phyloP scores from a whole-genome alignment of 2,113 vertebrate genomes.

The Eublepharis macularius region DNA sequence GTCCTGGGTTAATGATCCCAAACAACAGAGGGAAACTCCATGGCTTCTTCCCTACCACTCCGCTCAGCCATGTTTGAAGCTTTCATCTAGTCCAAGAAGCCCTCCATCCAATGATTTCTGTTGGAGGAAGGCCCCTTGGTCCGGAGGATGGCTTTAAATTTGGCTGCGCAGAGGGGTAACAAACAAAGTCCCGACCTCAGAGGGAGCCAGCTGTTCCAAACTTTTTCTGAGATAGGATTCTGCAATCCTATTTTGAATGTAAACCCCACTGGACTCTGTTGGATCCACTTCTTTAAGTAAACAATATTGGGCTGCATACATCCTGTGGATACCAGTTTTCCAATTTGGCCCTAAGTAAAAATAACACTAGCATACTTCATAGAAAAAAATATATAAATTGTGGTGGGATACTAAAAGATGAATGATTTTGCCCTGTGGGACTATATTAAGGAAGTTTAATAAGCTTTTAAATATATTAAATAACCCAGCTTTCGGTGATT shows the following conservation, averaged over 20 bases:
- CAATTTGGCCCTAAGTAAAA: constrained; percentile 23
- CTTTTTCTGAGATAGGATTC: background rate
- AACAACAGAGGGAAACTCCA: no score
- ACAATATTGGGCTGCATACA: background rate
- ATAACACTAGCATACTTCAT: constrained; percentile 31
- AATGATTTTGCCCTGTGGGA: constrained; percentile 16
- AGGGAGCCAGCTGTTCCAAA: background rate
- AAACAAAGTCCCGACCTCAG: background rate
- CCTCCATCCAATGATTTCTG: no score
- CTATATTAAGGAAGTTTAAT: constrained; percentile 21
- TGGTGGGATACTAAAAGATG: constrained; percentile 11
- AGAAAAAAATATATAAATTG: constrained; percentile 20
- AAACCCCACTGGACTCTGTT: background rate
- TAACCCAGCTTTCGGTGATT: constrained; percentile 35
- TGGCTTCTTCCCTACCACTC: no score
- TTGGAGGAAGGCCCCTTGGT: no score
- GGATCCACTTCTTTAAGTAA: background rate
- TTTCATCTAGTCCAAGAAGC: no score
- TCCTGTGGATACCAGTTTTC: background rate
- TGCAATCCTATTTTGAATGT: background rate
- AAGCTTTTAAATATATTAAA: constrained; percentile 20
- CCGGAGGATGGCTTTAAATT: no score
- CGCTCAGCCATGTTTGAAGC: no score
- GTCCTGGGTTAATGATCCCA: background rate
- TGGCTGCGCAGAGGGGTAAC: no score